Evolutionary conservation across 2,797 vertebrate species (phyloP).

Genomic region (Esox lucius): DNA sequence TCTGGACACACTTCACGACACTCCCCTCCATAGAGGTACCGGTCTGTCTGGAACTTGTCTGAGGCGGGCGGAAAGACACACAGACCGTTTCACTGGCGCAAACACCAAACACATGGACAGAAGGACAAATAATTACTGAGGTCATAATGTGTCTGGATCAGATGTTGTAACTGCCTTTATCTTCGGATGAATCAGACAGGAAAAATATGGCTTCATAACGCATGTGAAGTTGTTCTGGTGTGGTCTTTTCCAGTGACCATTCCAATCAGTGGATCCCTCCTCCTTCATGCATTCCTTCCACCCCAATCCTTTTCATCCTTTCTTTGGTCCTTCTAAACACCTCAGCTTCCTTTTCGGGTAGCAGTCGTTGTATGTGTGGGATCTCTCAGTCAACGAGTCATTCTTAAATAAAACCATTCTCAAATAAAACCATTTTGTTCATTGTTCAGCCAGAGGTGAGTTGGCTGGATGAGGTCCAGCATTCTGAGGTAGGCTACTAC

Average conservation of each 20-base stretch:
- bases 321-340: not conserved
- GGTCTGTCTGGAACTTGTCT: constrained; percentile 76
- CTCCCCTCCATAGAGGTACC: constrained; percentile 76
- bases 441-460: not conserved
- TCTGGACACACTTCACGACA: constrained; percentile 82
- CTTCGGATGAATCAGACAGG: not conserved
- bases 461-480: not conserved
- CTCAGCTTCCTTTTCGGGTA: too few relatives aligned
- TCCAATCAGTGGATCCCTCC: not conserved
- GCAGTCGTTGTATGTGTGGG: too few relatives aligned
- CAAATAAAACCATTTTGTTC: not conserved
- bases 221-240: not conserved
- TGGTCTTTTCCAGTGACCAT: not conserved
- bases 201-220: not conserved
- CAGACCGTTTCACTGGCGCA: not conserved
- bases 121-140: not conserved
- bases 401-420: not conserved
- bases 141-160: not conserved
- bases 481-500: not conserved
- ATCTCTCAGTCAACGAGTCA: too few relatives aligned
- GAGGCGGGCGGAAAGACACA: constrained; percentile 17
- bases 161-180: not conserved
- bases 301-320: not conserved
- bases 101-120: not conserved
- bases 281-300: not conserved